A percentile compares a stretch with the other conserved stretches of the same genome.
These are phyloP conservation scores for Pollicipes pollicipes DNA, from an alignment of 1,140 invertebrate genomes.

Conservation along the genomic window DNA sequence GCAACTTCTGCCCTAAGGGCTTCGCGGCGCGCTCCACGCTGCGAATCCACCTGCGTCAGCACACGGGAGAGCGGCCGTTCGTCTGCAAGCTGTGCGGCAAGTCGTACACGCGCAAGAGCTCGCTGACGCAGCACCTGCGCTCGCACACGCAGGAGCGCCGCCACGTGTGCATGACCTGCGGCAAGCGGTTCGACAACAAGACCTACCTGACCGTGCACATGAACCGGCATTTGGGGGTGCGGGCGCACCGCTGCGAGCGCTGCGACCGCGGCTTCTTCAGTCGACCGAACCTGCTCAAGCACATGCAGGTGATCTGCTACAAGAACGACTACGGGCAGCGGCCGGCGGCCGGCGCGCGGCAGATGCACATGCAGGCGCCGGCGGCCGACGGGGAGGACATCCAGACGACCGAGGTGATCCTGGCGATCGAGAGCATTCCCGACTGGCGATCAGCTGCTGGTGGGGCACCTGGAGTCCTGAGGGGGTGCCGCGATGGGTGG, in stretches of 20 bases:
- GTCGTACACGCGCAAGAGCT: conserved; percentile 21
- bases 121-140: conserved; percentile 21
- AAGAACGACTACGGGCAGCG: neutral
- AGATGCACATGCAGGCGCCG: neutral
- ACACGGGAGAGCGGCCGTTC: conserved; percentile 23
- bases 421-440: neutral
- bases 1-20: neutral
- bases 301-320: conserved; percentile 12
- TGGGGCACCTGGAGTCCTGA: neutral
- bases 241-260: conserved; percentile 15
- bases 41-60: conserved; percentile 19
- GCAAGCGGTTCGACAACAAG: conserved; percentile 17
- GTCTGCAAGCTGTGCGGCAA: conserved; percentile 23
- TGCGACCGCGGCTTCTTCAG: conserved; percentile 14
- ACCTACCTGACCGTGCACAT: conserved; percentile 18
- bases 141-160: conserved; percentile 26
- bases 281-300: conserved; percentile 14
- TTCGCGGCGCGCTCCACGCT: neutral
- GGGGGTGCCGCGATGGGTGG: no score
- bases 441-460: neutral
- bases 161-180: conserved; percentile 17
- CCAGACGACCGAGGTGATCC: neutral
- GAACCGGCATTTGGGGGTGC: conserved; percentile 17
- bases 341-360: no score
- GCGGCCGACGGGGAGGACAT: neutral